Conservation (phyloP, 2,797 vertebrate genomes). For the Acipenser oxyrinchus region DNA sequence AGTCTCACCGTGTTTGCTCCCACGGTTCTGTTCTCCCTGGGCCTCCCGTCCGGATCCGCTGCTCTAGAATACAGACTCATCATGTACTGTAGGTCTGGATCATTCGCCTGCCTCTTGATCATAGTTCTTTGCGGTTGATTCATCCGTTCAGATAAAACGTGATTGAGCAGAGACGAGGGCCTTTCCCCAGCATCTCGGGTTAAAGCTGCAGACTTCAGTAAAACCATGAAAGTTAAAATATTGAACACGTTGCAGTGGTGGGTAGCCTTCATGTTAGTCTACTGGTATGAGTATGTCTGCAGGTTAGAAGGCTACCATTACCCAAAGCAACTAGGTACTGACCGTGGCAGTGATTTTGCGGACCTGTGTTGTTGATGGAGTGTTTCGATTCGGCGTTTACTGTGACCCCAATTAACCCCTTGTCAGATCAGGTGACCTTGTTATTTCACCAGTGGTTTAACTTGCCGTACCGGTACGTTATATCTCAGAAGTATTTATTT, state of each 20-base stretch:
- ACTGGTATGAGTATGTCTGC: neutral
- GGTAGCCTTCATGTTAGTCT: conserved; percentile 2
- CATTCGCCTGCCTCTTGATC: neutral
- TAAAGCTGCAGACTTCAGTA: neutral
- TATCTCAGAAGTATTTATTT: too few relatives aligned
- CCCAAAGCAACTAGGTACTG: neutral
- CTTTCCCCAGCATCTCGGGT: neutral
- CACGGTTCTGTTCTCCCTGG: conserved; percentile 32
- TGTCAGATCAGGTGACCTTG: neutral
- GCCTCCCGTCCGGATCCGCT: conserved; percentile 35
- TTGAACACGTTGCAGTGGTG: neutral
- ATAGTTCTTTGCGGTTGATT: neutral
- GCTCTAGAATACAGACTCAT: conserved; percentile 45
- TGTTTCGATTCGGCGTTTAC: neutral
- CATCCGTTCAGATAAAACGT: neutral
- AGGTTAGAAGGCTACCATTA: neutral
- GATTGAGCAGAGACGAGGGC: neutral
- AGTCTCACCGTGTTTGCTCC: conserved; percentile 49
- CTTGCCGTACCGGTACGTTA: too few relatives aligned
- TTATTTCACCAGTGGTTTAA: neutral
- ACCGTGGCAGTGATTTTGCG: neutral
- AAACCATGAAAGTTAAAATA: conserved; percentile 1
- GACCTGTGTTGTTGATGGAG: neutral
- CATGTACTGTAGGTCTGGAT: conserved; percentile 43
- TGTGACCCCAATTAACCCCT: neutral